Evolutionary conservation across 1,140 invertebrate genomes (phyloP), one percentile per base, ranked within the genome.

Genomic region (Drosophila funebris): DNA sequence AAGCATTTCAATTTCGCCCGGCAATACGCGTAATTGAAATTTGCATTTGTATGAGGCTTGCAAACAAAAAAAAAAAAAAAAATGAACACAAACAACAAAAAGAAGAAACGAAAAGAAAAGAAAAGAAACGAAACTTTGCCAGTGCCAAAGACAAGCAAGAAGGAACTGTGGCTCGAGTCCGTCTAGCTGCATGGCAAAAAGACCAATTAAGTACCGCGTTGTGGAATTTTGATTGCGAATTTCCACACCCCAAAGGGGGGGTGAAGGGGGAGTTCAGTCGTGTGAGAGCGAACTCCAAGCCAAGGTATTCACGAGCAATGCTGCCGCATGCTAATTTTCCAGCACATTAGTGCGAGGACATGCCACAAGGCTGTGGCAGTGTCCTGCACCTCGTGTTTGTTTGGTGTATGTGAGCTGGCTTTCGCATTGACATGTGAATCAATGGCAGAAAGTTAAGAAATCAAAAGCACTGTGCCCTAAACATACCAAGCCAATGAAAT

Each of bases 11-110:
- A 85, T 85, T 85, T 81, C 78, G 50, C 71, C 44, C 74, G 64
- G 81, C 74, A 78, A 75, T 72, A 87, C 82, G 73, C 82, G 82
- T 83, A 87, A 87, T 88, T 88, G 83, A 87, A 87, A 87, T 87
- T 87, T 87, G 83, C 83, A 87, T 87, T 87, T 82, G 68, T 76
- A 73, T 73, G 61, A 36, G 61, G 60, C 52, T 20, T 36, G 43
- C 57, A 70, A 29, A 64, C 39, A 54, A 27, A 52, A 29, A 63
- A 63, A 54, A 36, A 31, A 43, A 66, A 46, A 37, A 64, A 36
- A 57, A 31, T 27, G 39, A 64, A 46, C 27, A 60, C 36, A 62
- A 67, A 57, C 24, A 31, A n/a, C 22, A 5, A 50, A 63, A 69
- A 41, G 46, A 66, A 71, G 29, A 71, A 52, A 39, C n/a, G 27